phyloP scores from a whole-genome alignment of 1,140 invertebrate genomes.

The Plodia interpunctella region DNA sequence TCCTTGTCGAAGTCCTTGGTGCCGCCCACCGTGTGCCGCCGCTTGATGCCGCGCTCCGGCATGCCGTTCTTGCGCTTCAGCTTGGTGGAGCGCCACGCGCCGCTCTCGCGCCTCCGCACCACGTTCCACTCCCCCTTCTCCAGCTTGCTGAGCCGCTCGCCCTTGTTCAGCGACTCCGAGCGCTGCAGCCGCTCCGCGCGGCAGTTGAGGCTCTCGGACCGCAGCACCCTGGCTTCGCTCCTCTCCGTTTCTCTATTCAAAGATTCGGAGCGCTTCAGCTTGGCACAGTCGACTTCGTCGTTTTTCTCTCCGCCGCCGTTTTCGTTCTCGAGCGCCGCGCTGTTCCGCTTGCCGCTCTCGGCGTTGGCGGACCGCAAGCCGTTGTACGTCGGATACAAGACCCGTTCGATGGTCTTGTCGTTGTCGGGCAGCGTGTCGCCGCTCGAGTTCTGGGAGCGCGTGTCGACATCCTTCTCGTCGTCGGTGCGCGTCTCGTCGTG shows the following conservation, averaged over 20 bases:
- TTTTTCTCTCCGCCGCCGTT: slow-evolving; percentile 13
- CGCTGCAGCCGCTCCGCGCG: slow-evolving; percentile 77
- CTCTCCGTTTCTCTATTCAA: slow-evolving; percentile 68
- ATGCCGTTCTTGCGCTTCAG: slow-evolving; percentile 86
- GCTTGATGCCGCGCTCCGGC: slow-evolving; percentile 87
- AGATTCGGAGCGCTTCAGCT: slow-evolving; percentile 80
- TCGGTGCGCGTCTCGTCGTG: slow-evolving; percentile 23
- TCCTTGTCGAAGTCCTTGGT: slow-evolving; percentile 86
- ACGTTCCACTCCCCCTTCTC: slow-evolving; percentile 90
- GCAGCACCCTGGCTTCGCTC: slow-evolving; percentile 75
- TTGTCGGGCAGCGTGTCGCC: slow-evolving; percentile 48
- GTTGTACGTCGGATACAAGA: slow-evolving; percentile 22
- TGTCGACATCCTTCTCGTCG: slow-evolving; percentile 65
- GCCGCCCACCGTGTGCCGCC: slow-evolving; percentile 94
- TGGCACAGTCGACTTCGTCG: slow-evolving; percentile 35
- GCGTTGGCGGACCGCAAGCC: slow-evolving; percentile 22
- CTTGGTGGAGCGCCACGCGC: slow-evolving; percentile 78
- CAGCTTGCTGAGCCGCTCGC: slow-evolving; percentile 84
- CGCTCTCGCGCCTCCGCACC: slow-evolving; percentile 82
- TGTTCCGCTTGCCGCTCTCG: slow-evolving; percentile 45
- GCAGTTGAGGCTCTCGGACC: slow-evolving; percentile 75
- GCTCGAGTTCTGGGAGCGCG: slow-evolving; percentile 51
- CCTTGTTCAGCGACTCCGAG: slow-evolving; percentile 85
- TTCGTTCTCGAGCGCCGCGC: slow-evolving; percentile 35
- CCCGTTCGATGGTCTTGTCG: slow-evolving; percentile 40